A percentile compares a stretch with the other conserved stretches of the same genome.
Evolutionary conservation across 64 coral and sea anemone species (phyloP).

Genomic region (Actinia tenebrosa): DNA sequence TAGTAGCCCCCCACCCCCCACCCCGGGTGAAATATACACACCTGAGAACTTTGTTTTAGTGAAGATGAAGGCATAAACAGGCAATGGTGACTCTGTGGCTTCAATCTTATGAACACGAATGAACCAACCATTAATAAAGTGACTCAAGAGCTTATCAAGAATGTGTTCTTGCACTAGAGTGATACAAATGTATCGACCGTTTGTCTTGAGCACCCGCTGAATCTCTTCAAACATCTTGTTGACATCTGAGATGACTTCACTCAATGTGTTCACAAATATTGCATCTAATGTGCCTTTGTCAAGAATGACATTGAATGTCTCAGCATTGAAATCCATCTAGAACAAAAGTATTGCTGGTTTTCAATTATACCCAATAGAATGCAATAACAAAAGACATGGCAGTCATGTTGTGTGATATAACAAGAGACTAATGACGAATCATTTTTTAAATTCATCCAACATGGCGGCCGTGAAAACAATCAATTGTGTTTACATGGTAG

Average conservation of each 20-base stretch:
- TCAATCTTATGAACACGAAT: constrained; percentile 70
- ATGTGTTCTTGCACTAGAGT: constrained; percentile 78
- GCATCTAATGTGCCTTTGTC: constrained; percentile 82
- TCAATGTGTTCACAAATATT: constrained; percentile 28
- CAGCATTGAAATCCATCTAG: constrained; percentile 61
- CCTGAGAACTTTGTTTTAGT: constrained; percentile 93
- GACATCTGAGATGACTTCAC: constrained; percentile 41
- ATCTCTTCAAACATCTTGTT: constrained; percentile 64
- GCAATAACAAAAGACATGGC: too few relatives aligned
- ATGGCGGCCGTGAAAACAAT: too few relatives aligned
- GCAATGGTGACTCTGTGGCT: constrained; percentile 30
- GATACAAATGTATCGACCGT: constrained; percentile 81
- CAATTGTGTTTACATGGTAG: too few relatives aligned
- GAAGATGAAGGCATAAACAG: constrained; percentile 91
- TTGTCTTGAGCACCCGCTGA: constrained; percentile 52
- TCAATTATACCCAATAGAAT: too few relatives aligned
- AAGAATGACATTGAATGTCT: constrained; percentile 67
- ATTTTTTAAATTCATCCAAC: too few relatives aligned
- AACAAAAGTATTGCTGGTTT: not conserved
- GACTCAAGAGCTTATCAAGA: constrained; percentile 53
- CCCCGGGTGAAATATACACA: not conserved
- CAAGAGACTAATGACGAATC: too few relatives aligned
- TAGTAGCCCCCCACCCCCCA: too few relatives aligned
- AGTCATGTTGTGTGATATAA: too few relatives aligned
- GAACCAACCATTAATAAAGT: constrained; percentile 85